A percentile compares a stretch with the other conserved stretches of the same genome.
phyloP scores from a whole-genome alignment of 2,797 vertebrate species.

The Poecilia velifera region DNA sequence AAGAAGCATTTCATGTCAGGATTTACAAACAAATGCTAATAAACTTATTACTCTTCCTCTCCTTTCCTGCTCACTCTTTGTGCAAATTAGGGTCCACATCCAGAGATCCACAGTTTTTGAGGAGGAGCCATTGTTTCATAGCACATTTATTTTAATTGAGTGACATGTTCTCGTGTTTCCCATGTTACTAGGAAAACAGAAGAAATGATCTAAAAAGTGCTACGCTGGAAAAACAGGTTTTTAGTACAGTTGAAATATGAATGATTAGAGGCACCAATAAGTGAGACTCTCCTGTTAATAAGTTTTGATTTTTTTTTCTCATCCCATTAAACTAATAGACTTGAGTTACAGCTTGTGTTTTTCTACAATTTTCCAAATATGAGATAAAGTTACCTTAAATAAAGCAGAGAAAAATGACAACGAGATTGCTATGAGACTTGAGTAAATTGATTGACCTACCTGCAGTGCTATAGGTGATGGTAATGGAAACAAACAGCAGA shows the following conservation, averaged over 20 bases:
- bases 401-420: neutral
- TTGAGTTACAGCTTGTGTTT: neutral
- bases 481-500: conserved; percentile 44
- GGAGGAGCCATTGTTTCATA: neutral
- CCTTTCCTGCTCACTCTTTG: neutral
- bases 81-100: neutral
- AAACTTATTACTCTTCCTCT: neutral
- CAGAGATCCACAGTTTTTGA: neutral
- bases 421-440: neutral
- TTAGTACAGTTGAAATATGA: too few species aligned
- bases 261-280: neutral
- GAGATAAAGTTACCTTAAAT: neutral
- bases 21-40: neutral
- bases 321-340: neutral
- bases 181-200: neutral
- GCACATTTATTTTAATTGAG: neutral
- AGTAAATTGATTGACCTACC: neutral
- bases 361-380: neutral
- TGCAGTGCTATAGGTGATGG: neutral
- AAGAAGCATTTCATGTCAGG: neutral
- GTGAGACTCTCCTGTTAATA: neutral
- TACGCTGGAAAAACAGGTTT: neutral
- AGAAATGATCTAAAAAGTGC: neutral
- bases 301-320: neutral
- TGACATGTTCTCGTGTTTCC: neutral